Base-by-base conservation (phyloP, 2,888 invertebrate genomes). In the Drosophila emarginata region DNA sequence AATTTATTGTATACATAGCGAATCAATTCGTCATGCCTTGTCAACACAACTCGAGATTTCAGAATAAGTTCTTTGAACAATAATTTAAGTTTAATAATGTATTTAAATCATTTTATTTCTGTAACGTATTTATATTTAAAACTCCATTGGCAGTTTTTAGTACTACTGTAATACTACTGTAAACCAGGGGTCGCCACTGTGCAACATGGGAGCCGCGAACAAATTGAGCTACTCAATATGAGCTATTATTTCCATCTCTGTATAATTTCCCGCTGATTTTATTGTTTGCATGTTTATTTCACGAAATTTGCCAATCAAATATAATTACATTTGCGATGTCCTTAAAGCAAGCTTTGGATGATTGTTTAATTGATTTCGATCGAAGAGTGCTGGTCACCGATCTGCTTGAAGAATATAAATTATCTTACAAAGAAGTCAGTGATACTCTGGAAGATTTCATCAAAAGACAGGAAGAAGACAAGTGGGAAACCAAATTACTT, bases 341-440 rank as follows among this genome's bases (percentile, higher is more conserved):
- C 12, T 58, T 91, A 51, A 73, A 82, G 64, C 67, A 82, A 32
- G 91, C 90, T 14, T 74, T 91, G 6, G 72, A 79, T 2, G 88
- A 91, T 71, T 91, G 91, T 59, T 18, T 89, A 32, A 89, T 91
- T 23, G 89, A 86, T 69, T 91, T 91, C 36, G 89, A 91, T 68
- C 72, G 83, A 3, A 90, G 88, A 54, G 86, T 91, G 63, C 66
- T 89, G 51, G 79, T 91, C 58, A 91, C 89, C 2, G 89, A 90
- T 67, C 80, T 91, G n/a, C 64, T 91, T 56, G 88, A 91, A 59
- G 78, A 90, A 51, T 91, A 90, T 60, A 82, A 88, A 51, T 72
- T 91, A 45, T 45, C 82, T 2, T 85, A 90, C 66, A 80, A 80
- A 26, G 87, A 90, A 59, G 87, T 88, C 11, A 79, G 88, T 58